Percentiles rank a stretch among this genome's conserved stretches.
Conservation (phyloP, 1,140 invertebrate genomes). For the Sweltsa coloradensis region DNA sequence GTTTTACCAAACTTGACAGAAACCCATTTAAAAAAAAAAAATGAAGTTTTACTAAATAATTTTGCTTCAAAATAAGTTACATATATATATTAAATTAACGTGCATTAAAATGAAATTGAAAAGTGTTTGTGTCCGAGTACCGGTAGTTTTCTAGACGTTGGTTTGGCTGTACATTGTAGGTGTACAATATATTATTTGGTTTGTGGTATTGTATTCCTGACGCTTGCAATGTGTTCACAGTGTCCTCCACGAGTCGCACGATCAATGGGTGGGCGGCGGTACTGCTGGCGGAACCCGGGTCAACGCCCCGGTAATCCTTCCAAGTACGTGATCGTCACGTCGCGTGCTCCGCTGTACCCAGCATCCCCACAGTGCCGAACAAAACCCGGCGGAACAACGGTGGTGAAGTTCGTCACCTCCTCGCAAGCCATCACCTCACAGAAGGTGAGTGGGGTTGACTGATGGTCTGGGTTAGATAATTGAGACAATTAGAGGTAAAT, state of each 20-base stretch:
- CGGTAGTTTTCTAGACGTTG: background rate
- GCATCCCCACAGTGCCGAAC: no score
- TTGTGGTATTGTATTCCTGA: background rate
- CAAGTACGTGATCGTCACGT: conserved; percentile 57
- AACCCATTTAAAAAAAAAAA: no score
- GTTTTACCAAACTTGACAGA: no score
- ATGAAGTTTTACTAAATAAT: no score
- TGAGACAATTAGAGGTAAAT: conserved; percentile 34
- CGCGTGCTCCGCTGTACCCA: no score
- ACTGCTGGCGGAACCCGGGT: conserved; percentile 2
- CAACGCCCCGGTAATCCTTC: conserved; percentile 10
- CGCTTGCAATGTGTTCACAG: background rate
- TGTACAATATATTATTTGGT: background rate
- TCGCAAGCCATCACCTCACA: background rate
- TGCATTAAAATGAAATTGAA: no score
- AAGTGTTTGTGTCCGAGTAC: background rate
- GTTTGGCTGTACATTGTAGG: background rate
- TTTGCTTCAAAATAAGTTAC: no score
- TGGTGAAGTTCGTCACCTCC: conserved; percentile 3
- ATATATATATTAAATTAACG: no score
- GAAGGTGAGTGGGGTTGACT: no score
- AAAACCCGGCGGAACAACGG: no score
- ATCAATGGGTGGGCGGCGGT: conserved; percentile 8
- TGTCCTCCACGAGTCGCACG: conserved; percentile 4
- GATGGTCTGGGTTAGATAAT: conserved; percentile 37